Conservation (phyloP, 2,888 invertebrate genomes). For the Pyrrhosoma nymphula region DNA sequence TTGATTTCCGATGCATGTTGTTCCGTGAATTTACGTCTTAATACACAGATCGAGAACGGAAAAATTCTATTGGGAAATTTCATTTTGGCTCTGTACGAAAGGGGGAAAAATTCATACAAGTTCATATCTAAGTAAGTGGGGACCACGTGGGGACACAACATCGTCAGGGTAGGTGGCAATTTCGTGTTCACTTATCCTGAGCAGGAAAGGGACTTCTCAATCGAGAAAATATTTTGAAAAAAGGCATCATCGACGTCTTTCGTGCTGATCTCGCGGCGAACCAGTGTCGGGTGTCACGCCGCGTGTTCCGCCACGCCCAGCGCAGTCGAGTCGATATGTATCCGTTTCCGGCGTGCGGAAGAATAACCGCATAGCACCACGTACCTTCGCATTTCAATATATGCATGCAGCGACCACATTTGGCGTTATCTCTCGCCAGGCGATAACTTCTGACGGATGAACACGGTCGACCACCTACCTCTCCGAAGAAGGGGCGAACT, state of each 20-base stretch:
- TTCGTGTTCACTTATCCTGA: too few relatives aligned
- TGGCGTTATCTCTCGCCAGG: background rate
- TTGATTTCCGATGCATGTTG: too few relatives aligned
- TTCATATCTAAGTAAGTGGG: too few relatives aligned
- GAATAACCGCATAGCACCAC: background rate
- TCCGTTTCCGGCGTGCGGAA: background rate
- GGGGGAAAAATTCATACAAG: too few relatives aligned
- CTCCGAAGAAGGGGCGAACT: background rate
- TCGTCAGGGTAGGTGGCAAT: too few relatives aligned
- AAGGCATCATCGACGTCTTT: background rate
- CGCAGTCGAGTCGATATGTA: background rate
- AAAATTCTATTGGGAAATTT: too few relatives aligned
- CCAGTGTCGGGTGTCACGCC: background rate
- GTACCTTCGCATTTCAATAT: background rate
- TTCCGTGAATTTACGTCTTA: too few relatives aligned
- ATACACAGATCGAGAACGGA: too few relatives aligned
- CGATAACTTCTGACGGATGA: background rate
- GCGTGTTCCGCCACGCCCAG: background rate
- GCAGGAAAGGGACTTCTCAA: background rate
- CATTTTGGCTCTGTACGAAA: too few relatives aligned
- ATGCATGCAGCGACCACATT: background rate
- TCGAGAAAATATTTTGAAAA: background rate
- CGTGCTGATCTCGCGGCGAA: background rate
- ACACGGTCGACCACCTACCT: background rate
- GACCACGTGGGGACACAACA: too few relatives aligned